Base-by-base conservation (phyloP, 2,797 vertebrate species). In the Diplodus puntazzo region DNA sequence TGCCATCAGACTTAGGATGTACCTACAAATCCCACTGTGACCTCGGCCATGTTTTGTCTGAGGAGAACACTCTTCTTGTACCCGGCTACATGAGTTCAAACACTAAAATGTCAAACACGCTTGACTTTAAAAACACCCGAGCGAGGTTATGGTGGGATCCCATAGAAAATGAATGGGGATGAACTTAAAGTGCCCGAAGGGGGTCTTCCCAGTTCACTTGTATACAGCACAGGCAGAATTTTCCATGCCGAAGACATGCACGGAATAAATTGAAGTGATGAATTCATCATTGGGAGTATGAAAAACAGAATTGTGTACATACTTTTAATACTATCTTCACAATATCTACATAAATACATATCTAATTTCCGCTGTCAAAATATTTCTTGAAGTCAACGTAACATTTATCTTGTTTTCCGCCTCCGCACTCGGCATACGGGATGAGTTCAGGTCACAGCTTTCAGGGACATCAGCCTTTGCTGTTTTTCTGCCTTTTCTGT, bases 311-410 rank as follows among this genome's bases (percentile, higher is more conserved):
- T 23, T 75, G 59, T 88, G 84, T 78, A 78, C 72, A 49, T 70
- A 39, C 43, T 62, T 65, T 64, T 52, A 70, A 72, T 71, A 46
- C 45, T 43, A 43, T 60, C 25, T 42, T 64, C 54, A 57, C 72
- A 76, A 57, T 63, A 81, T 90, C 77, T 80, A 76, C 78, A 89
- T 84, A 80, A 90, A 92, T 86, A 82, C 69, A 91, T 87, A 87
- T 92, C 84, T 81, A 81, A 80, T 79, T 73, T 72, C 25, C 0
- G 5, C 57, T 83, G 82, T 87, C 86, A 82, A 81, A 74, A 69
- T 65, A 77, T 83, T 85, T 87, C 69, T 79, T 16, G 17, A 71
- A 85, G 72, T 80, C 75, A 81, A 82, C 72, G 45, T 73, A 78
- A 45, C 64, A 75, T 77, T 71, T 27, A 54, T 69, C 59, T 71